phyloP scores from a whole-genome alignment of 2,113 vertebrate genomes.

The Python bivittatus region DNA sequence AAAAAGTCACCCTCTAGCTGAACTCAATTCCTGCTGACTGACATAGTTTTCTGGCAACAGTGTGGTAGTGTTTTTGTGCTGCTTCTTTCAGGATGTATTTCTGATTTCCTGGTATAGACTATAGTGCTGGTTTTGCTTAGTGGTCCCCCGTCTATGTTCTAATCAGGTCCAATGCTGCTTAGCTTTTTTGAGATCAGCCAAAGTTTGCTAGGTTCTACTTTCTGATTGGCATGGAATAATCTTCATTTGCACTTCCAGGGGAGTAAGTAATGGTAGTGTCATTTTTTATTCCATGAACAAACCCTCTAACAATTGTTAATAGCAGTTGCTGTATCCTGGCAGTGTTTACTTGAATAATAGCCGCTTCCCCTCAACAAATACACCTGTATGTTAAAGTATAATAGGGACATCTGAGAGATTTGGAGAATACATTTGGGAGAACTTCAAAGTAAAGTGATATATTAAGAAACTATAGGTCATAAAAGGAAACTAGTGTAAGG shows the following conservation, averaged over 20 bases:
- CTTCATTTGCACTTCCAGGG: not conserved
- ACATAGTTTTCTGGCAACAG: not conserved
- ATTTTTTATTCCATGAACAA: not conserved
- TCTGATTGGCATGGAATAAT: not conserved
- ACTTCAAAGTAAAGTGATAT: not conserved
- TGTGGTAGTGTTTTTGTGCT: not conserved
- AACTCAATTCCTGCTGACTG: not conserved
- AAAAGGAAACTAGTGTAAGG: not conserved
- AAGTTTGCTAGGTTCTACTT: not conserved
- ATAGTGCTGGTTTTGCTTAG: not conserved
- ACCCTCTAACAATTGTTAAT: not conserved
- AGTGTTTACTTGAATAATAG: not conserved
- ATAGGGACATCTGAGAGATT: not conserved
- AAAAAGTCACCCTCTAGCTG: not conserved
- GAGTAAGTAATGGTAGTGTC: not conserved
- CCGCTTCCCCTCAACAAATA: not conserved
- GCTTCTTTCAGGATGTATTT: not conserved
- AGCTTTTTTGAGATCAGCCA: not conserved
- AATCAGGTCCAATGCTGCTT: not conserved
- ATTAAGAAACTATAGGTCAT: not conserved
- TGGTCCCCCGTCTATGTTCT: not conserved
- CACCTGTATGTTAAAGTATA: not conserved
- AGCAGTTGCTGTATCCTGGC: not conserved
- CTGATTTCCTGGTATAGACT: not conserved
- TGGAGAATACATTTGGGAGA: not conserved